Evolutionary conservation across 2,113 vertebrate genomes (phyloP).

Genomic region (Tachysurus fulvidraco): DNA sequence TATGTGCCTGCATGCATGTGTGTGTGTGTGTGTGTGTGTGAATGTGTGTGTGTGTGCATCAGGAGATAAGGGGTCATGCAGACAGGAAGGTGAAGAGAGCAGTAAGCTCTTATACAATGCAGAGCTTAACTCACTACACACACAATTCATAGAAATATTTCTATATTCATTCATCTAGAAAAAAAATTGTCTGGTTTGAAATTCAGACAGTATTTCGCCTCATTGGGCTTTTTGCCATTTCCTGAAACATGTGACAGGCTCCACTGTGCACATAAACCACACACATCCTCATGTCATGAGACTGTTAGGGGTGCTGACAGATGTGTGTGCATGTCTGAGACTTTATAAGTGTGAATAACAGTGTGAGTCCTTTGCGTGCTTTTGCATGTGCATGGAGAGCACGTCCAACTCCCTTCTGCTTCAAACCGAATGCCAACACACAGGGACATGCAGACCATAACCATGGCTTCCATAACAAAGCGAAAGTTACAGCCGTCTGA

Average conservation of each 20-base stretch:
- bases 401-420: neutral
- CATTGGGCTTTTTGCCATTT: neutral
- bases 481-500: neutral
- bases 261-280: constrained; percentile 21
- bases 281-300: constrained; percentile 37
- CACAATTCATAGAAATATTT: neutral
- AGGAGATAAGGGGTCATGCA: constrained; percentile 29
- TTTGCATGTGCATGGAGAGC: neutral
- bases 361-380: constrained; percentile 3
- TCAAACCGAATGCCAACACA: neutral
- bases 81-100: constrained; percentile 46
- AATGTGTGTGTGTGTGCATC: neutral
- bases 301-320: constrained; percentile 34
- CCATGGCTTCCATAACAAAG: neutral
- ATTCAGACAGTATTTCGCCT: constrained; percentile 14
- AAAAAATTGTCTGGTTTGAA: neutral
- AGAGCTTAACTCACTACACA: neutral
- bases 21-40: neutral
- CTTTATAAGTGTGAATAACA: constrained; percentile 6
- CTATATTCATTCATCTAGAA: neutral
- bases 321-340: constrained; percentile 27
- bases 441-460: neutral
- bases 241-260: constrained; percentile 21
- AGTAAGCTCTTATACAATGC: constrained; percentile 24
- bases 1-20: constrained; percentile 29